Evolutionary conservation across 2,888 invertebrate species (phyloP).

Genomic region (Lepetodrilus schrolli): DNA sequence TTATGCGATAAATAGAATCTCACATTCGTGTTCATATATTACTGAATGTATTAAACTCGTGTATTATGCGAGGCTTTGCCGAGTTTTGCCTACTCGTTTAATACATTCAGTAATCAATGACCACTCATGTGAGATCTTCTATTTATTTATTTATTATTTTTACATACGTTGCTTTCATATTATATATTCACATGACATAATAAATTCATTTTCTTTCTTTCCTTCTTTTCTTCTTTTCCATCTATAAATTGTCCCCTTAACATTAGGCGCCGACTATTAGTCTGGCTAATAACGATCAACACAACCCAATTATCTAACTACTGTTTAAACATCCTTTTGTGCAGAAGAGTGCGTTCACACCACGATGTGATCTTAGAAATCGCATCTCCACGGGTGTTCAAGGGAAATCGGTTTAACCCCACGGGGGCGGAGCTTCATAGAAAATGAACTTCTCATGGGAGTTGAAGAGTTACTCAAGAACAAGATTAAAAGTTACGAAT

Average conservation of each 20-base stretch:
- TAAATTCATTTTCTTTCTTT: neutral
- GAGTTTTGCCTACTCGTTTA: no score
- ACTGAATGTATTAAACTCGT: no score
- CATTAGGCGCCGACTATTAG: no score
- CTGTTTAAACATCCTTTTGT: constrained; percentile 22
- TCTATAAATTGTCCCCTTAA: neutral
- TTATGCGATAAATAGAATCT: no score
- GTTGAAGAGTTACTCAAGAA: neutral
- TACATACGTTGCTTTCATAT: neutral
- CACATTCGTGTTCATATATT: no score
- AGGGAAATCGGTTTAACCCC: neutral
- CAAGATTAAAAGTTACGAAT: neutral
- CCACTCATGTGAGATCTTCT: no score
- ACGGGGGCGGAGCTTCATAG: neutral
- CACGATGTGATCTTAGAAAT: constrained; percentile 7
- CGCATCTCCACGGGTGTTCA: neutral
- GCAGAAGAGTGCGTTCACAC: neutral
- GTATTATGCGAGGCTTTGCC: no score
- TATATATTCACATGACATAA: neutral
- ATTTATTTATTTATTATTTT: neutral
- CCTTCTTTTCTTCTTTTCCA: neutral
- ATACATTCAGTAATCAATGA: no score
- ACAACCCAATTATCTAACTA: constrained; percentile 9
- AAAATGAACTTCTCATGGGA: constrained; percentile 15
- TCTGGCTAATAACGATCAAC: constrained; percentile 19